These are phyloP conservation scores for Corydoras maculifer DNA, from an alignment of 2,113 vertebrate genomes.

Conservation along the genomic window DNA sequence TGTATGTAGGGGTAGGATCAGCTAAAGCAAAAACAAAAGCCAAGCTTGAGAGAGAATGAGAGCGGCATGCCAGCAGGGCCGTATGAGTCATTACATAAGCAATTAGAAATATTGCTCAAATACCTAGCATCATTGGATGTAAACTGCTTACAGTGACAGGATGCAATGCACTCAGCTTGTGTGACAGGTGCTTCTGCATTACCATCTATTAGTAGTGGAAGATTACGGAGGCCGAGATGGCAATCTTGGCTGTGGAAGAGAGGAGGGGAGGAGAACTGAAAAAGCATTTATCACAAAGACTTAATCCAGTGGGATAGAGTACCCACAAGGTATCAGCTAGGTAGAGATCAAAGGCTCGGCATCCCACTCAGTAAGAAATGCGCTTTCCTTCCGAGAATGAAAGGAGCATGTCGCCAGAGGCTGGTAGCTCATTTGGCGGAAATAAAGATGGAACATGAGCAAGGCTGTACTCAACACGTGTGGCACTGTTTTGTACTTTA, in stretches of 20 bases:
- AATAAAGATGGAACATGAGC: background rate
- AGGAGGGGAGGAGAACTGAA: slow-evolving; percentile 23
- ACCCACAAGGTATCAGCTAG: slow-evolving; percentile 28
- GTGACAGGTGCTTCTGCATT: slow-evolving; percentile 88
- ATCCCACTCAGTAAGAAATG: slow-evolving; percentile 45
- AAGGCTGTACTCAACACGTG: slow-evolving; percentile 11
- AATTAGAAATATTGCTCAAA: slow-evolving; percentile 91
- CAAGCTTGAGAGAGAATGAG: slow-evolving; percentile 24
- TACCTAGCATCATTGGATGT: slow-evolving; percentile 92
- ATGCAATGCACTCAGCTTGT: slow-evolving; percentile 80
- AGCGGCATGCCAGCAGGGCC: slow-evolving; percentile 71
- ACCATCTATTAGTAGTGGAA: slow-evolving; percentile 50
- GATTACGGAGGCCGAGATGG: slow-evolving; percentile 51
- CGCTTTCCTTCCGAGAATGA: slow-evolving; percentile 30
- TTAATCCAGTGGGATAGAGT: slow-evolving; percentile 47
- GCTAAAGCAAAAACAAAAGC: slow-evolving; percentile 55
- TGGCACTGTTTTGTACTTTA: slow-evolving; percentile 25
- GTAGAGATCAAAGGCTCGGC: slow-evolving; percentile 35
- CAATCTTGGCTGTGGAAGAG: slow-evolving; percentile 41
- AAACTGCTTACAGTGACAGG: slow-evolving; percentile 89
- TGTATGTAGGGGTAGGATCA: slow-evolving; percentile 47
- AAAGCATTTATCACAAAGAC: slow-evolving; percentile 19
- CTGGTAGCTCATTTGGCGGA: slow-evolving; percentile 30
- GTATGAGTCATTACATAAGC: slow-evolving; percentile 92
- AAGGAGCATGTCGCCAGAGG: slow-evolving; percentile 39